Percentiles rank a stretch among this genome's conserved stretches.
These are phyloP conservation scores for Drosophila bocki DNA, from an alignment of 1,140 invertebrate genomes.

Conservation along the genomic window DNA sequence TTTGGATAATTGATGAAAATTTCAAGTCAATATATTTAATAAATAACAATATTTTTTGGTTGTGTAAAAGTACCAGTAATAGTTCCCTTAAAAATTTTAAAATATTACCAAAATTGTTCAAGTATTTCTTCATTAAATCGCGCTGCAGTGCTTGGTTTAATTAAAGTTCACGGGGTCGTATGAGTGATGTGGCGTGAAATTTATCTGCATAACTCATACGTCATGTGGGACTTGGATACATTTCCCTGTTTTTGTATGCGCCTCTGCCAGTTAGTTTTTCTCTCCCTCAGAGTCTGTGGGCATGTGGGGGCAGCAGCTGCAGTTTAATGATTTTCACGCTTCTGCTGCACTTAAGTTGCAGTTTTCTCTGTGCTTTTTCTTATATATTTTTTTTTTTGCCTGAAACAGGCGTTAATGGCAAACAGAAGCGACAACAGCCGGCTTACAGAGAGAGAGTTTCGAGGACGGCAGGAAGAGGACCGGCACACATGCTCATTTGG, in stretches of 20 bases:
- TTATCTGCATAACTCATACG: constrained; percentile 75
- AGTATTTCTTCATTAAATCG: constrained; percentile 30
- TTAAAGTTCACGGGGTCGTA: constrained; percentile 57
- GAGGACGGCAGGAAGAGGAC: constrained; percentile 10
- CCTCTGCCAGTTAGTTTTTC: constrained; percentile 22
- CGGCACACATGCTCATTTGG: constrained; percentile 67
- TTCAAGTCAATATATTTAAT: no score
- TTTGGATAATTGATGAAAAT: no score
- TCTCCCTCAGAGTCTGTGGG: constrained; percentile 17
- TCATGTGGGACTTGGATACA: constrained; percentile 55
- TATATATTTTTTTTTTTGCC: constrained; percentile 21
- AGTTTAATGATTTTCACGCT: constrained; percentile 79
- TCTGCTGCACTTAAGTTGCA: constrained; percentile 72
- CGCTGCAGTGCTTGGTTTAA: constrained; percentile 26
- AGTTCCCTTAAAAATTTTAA: no score
- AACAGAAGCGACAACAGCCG: constrained; percentile 71
- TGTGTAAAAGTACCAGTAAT: no score
- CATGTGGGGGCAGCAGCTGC: constrained; percentile 49
- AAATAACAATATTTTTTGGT: no score
- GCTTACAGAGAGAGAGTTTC: constrained; percentile 7
- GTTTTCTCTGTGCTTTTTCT: constrained; percentile 32
- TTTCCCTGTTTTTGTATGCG: constrained; percentile 16
- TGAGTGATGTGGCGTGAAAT: constrained; percentile 71
- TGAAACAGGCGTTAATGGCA: constrained; percentile 67
- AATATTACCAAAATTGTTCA: background rate